A percentile compares a stretch with the other conserved stretches of the same genome.
These are phyloP conservation scores for Napeogenes sylphis DNA, from an alignment of 2,888 invertebrate species.

Conservation along the genomic window DNA sequence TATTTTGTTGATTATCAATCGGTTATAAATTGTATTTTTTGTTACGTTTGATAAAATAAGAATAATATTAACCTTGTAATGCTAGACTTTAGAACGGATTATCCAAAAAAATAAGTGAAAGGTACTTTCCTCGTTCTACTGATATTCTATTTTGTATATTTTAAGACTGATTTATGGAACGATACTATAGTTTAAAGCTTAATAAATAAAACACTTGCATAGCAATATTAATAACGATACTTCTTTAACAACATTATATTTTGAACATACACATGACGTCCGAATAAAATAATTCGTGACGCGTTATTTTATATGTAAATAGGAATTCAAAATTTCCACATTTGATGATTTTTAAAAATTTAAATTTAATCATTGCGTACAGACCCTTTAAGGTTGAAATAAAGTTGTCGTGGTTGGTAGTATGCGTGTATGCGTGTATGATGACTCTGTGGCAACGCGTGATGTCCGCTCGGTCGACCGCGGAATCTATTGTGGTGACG, in stretches of 20 bases:
- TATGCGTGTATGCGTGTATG: conserved; percentile 9
- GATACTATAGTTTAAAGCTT: no score
- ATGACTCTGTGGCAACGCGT: conserved; percentile 15
- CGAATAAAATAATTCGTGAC: neutral
- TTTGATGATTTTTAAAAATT: neutral
- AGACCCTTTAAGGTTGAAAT: conserved; percentile 6
- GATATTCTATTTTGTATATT: no score
- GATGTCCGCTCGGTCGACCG: conserved; percentile 31
- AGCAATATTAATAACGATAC: no score
- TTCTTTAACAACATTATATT: neutral
- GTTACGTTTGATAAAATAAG: no score
- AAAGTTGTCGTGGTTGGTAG: conserved; percentile 4
- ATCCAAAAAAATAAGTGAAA: no score
- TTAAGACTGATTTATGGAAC: no score
- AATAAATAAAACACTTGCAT: no score
- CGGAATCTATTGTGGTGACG: conserved; percentile 34
- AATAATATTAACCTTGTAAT: no score
- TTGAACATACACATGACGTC: neutral
- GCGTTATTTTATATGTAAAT: neutral
- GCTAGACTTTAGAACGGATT: no score
- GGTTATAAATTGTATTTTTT: no score
- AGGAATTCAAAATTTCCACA: neutral
- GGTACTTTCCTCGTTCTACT: no score
- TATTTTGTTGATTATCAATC: no score
- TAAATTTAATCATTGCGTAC: neutral